Evolutionary conservation across 2,888 invertebrate species (phyloP).

Genomic region (Dioctria rufipes): DNA sequence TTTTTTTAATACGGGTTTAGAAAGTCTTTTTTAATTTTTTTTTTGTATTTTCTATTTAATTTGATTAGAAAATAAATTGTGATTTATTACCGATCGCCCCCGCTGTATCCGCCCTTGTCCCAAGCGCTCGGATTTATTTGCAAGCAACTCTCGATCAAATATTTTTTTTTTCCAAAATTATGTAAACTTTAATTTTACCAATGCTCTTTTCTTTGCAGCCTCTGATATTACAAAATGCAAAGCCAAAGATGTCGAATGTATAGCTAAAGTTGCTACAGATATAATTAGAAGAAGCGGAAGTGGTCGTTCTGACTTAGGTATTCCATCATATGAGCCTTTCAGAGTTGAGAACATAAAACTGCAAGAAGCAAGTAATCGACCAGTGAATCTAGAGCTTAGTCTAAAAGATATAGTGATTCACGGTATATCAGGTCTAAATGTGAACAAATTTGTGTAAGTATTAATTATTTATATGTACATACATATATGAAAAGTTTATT

Average conservation of each 20-base stretch:
- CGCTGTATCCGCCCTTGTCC: too few relatives aligned
- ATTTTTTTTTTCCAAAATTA: too few relatives aligned
- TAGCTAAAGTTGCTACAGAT: conserved; percentile 64
- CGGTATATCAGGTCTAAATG: conserved; percentile 66
- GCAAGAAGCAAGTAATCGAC: conserved; percentile 58
- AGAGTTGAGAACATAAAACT: conserved; percentile 4
- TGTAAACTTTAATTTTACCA: too few relatives aligned
- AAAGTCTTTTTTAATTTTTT: too few relatives aligned
- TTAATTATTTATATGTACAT: background rate
- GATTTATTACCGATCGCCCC: too few relatives aligned
- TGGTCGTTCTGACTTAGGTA: conserved; percentile 66
- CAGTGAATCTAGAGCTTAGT: conserved; percentile 67
- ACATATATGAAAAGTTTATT: background rate
- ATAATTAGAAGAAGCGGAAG: conserved; percentile 66
- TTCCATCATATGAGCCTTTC: conserved; percentile 69
- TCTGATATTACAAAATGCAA: conserved; percentile 67
- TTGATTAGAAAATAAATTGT: too few relatives aligned
- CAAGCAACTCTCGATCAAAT: too few relatives aligned
- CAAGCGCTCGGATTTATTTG: too few relatives aligned
- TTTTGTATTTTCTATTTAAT: too few relatives aligned
- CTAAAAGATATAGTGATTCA: conserved; percentile 67
- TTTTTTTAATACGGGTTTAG: too few relatives aligned
- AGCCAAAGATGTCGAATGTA: conserved; percentile 66
- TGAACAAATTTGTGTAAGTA: conserved; percentile 69
- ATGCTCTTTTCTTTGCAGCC: conserved; percentile 17